Evolutionary conservation across 2,888 invertebrate species (phyloP), one percentile per base, ranked within the genome.

Genomic region (Tiliacea citrago): DNA sequence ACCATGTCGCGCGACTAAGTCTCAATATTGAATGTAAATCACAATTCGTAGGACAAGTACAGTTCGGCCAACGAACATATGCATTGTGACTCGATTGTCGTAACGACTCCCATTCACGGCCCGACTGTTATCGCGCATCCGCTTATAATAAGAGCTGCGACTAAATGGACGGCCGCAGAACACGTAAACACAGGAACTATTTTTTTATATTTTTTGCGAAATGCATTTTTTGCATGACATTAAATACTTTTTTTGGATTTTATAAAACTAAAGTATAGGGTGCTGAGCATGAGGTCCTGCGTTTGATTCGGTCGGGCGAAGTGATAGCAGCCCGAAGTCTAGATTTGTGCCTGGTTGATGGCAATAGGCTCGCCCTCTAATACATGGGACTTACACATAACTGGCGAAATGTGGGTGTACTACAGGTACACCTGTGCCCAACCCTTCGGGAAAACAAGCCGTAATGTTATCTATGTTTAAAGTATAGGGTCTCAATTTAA

Each of bases 21-120:
- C 75, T 65, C 63, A 58, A 73, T 75, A 74, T 66, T 79, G 79
- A 86, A 86, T 86, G 76, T 57, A 83, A 73, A 73, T 86, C 71
- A 53, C 69, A 68, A 67, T 73, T 87, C 73, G 68, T 78, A 55
- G 68, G 39, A 73, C 86, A 72, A 75, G 76, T 68, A 77, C 75
- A 73, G 69, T 71, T 73, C 77, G 75, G 60, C 57, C 76, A 68
- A 58, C 68, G 77, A 51, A 76, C 75, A 77, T 79, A 71, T 75
- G 76, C 79, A 81, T 78, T 78, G 73, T 81, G 73, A 72, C 61
- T 68, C 39, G 84, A 84, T 82, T 86, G 79, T 74, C 69, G 47
- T 75, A 86, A 88, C 63, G 84, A 86, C 66, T 61, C 55, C 86
- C 74, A 86, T 86, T 88, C 88, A 86, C 75, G 21, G 35, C 39